Conservation (phyloP, 2,888 invertebrate genomes). For the Aleiodes alternator region DNA sequence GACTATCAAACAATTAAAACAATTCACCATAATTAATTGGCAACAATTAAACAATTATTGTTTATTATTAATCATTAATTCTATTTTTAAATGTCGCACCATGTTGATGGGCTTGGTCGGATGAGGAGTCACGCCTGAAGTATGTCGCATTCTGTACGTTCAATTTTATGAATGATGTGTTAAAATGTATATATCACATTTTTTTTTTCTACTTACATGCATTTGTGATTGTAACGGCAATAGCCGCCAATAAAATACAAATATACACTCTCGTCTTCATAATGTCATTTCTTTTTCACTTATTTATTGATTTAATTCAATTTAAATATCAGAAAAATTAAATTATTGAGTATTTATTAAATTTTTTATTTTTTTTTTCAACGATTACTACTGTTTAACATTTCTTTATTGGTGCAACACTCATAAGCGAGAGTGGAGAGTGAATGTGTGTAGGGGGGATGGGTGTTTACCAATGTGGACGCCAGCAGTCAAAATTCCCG, state of each 20-base stretch:
- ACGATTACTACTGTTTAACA: too few relatives aligned
- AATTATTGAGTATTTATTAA: too few relatives aligned
- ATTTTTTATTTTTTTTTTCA: too few relatives aligned
- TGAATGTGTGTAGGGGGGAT: too few relatives aligned
- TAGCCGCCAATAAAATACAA: constrained; percentile 59
- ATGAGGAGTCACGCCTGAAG: constrained; percentile 38
- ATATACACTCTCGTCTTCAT: constrained; percentile 63
- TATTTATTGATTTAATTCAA: too few relatives aligned
- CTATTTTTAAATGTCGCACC: constrained; percentile 1
- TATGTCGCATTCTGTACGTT: constrained; percentile 19
- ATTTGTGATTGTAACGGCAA: constrained; percentile 55
- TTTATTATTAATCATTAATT: neutral
- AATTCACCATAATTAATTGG: neutral
- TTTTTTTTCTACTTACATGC: constrained; percentile 58
- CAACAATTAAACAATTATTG: neutral
- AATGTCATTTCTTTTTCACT: constrained; percentile 56
- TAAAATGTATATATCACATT: neutral
- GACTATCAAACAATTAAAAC: neutral
- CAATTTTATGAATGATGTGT: constrained; percentile 15
- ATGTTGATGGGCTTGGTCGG: constrained; percentile 39
- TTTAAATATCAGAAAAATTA: too few relatives aligned
- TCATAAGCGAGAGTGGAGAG: too few relatives aligned
- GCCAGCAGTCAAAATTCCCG: too few relatives aligned
- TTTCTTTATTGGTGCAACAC: too few relatives aligned
- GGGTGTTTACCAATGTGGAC: too few relatives aligned